Evolutionary conservation across 2,113 vertebrate genomes (phyloP).

Genomic region (Microtus richardsoni): DNA sequence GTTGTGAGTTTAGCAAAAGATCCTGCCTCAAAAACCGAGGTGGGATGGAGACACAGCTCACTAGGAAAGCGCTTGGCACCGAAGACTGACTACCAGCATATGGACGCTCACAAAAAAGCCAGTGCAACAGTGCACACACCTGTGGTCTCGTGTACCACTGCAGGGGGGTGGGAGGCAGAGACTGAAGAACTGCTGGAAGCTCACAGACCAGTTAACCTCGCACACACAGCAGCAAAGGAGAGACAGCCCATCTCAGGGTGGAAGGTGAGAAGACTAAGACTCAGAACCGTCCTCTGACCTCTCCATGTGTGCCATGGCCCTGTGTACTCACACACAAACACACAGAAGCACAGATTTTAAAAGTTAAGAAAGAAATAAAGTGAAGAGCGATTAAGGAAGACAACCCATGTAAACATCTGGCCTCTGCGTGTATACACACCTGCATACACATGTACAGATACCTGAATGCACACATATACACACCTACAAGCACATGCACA

Average conservation of each 20-base stretch:
- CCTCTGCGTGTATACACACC: background rate
- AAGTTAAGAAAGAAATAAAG: background rate
- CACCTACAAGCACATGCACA: background rate
- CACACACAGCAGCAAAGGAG: background rate
- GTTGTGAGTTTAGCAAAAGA: background rate
- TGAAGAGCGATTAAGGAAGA: background rate
- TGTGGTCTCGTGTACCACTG: background rate
- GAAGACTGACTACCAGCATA: background rate
- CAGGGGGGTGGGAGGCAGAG: background rate
- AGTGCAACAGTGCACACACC: too few relatives aligned
- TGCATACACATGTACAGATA: background rate
- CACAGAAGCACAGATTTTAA: background rate
- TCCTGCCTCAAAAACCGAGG: background rate
- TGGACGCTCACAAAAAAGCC: background rate
- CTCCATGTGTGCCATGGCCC: background rate
- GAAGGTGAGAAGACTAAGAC: background rate
- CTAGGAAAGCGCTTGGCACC: background rate
- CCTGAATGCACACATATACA: background rate
- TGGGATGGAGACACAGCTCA: background rate
- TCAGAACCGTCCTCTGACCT: too few relatives aligned
- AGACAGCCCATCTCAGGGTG: background rate
- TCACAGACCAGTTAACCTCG: background rate
- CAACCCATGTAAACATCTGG: background rate
- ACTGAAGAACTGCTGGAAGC: background rate
- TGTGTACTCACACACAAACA: too few relatives aligned